Conservation (phyloP, 1,140 invertebrate genomes). For the Psilanteris sp. region DNA sequence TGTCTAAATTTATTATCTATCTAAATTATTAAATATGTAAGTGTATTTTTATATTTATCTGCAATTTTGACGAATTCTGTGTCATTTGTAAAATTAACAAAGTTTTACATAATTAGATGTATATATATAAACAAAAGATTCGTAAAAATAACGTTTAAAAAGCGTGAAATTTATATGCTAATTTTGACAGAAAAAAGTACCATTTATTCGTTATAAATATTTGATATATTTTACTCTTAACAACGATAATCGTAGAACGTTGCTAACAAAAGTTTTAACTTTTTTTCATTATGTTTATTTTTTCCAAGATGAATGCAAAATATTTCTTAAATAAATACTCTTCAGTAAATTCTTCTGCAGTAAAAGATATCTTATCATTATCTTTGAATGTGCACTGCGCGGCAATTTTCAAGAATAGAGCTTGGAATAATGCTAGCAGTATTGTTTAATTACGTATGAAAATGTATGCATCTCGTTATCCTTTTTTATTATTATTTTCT, state of each 20-base stretch:
- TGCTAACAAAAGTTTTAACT: not conserved
- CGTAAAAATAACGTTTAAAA: no score
- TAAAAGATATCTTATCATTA: slow-evolving; percentile 35
- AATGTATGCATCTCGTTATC: slow-evolving; percentile 42
- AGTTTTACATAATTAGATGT: no score
- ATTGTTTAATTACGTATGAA: slow-evolving; percentile 57
- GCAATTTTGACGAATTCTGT: no score
- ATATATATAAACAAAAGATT: no score
- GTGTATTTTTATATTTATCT: no score
- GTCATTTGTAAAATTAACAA: no score
- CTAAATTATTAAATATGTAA: no score
- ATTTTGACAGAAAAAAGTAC: no score
- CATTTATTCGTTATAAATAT: no score
- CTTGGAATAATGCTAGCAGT: slow-evolving; percentile 26
- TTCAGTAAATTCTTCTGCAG: slow-evolving; percentile 8
- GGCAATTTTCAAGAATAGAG: slow-evolving; percentile 18
- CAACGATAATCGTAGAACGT: not conserved
- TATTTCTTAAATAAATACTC: slow-evolving; percentile 35
- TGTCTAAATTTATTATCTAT: no score
- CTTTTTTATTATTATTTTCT: slow-evolving; percentile 40
- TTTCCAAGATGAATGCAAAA: slow-evolving; percentile 9
- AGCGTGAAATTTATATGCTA: no score
- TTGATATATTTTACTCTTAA: no score
- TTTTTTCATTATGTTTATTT: not conserved
- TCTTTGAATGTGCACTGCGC: slow-evolving; percentile 22